Conservation (phyloP, 2,113 vertebrate genomes). For the Collichthys lucidus region DNA sequence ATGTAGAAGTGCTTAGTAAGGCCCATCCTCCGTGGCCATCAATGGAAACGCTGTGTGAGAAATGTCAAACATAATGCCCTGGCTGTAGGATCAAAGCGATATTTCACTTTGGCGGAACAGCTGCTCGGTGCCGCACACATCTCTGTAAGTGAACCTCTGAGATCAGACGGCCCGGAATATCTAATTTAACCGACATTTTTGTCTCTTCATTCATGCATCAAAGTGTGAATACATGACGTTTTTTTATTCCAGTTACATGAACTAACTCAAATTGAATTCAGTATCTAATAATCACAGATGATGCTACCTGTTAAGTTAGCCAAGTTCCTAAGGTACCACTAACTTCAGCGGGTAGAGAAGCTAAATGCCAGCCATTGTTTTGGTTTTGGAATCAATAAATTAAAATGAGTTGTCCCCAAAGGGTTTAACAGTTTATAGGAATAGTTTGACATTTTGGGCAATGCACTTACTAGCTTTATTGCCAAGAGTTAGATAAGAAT, state of each 20-base stretch:
- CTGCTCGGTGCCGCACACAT: constrained; percentile 37
- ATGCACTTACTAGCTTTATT: background rate
- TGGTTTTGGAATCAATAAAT: background rate
- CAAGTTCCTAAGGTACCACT: background rate
- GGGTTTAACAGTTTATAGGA: background rate
- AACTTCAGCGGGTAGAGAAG: background rate
- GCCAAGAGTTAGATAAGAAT: background rate
- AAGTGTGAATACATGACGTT: constrained; percentile 11
- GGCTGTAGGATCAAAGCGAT: constrained; percentile 51
- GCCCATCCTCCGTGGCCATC: constrained; percentile 32
- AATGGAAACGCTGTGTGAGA: constrained; percentile 54
- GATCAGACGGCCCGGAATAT: constrained; percentile 19
- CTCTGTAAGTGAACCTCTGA: constrained; percentile 20
- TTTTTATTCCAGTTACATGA: constrained; percentile 12
- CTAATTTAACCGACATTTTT: constrained; percentile 21
- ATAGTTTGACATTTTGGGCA: background rate
- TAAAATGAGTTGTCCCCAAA: background rate
- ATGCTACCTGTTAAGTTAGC: background rate
- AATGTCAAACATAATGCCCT: constrained; percentile 57
- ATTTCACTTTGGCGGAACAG: constrained; percentile 47
- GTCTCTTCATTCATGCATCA: constrained; percentile 6
- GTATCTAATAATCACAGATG: background rate
- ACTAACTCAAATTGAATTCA: background rate
- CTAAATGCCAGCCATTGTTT: background rate
- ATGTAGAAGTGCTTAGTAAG: constrained; percentile 51